Evolutionary conservation across 2,888 invertebrate genomes (phyloP).

Genomic region (Lochmaea crataegi): DNA sequence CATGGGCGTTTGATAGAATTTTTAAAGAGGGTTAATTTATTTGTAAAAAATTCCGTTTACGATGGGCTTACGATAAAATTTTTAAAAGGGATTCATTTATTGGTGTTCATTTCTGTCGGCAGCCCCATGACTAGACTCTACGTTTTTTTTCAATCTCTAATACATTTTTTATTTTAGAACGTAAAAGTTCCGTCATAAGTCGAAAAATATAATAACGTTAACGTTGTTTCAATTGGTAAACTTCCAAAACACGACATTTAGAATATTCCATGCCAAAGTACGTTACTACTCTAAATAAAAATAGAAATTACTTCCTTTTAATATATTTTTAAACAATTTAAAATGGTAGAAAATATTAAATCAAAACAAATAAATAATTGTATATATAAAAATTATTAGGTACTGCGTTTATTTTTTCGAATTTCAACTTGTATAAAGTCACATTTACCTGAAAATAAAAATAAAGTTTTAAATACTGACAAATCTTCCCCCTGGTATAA

Average conservation of each 20-base stretch:
- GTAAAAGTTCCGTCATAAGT: background rate
- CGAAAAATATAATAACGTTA: background rate
- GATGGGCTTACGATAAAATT: no score
- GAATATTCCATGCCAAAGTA: slow-evolving; percentile 4
- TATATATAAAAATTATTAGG: background rate
- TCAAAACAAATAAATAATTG: background rate
- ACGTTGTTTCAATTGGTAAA: background rate
- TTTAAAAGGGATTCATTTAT: no score
- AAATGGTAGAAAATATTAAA: slow-evolving; percentile 6
- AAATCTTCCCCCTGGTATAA: no score
- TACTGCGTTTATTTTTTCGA: background rate
- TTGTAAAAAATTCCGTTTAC: no score
- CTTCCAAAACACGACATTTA: background rate
- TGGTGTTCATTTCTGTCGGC: no score
- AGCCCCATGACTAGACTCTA: no score
- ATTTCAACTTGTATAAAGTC: background rate
- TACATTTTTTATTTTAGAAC: background rate
- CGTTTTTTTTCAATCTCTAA: no score
- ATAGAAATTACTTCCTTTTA: slow-evolving; percentile 14
- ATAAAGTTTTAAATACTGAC: background rate
- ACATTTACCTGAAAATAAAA: background rate
- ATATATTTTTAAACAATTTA: slow-evolving; percentile 1
- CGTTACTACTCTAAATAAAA: background rate
- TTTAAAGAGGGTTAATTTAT: no score
- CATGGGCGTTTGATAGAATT: no score